Percentiles rank a stretch among this genome's conserved stretches.
Evolutionary conservation across 2,113 vertebrate species (phyloP).

Genomic region (Semicossyphus pulcher): DNA sequence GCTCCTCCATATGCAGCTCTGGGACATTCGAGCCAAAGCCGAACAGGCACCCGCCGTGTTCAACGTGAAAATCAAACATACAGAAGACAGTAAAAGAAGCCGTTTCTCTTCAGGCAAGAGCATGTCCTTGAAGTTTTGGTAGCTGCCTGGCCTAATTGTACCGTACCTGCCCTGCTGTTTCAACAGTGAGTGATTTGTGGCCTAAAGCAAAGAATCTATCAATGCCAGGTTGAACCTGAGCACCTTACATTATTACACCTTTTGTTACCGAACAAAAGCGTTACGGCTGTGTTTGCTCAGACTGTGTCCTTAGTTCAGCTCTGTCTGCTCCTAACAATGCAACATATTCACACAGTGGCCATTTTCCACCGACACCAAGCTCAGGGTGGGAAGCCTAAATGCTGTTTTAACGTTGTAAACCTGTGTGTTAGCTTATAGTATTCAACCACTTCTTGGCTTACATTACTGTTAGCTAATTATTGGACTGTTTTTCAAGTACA

Average conservation of each 20-base stretch:
- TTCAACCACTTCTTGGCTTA: no score
- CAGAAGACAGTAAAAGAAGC: conserved; percentile 30
- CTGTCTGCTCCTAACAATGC: conserved; percentile 30
- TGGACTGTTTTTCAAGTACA: no score
- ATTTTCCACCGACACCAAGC: background rate
- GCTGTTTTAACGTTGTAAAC: no score
- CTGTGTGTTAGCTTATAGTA: no score
- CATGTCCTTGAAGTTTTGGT: conserved; percentile 57
- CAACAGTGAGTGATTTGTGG: conserved; percentile 61
- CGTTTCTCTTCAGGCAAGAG: conserved; percentile 65
- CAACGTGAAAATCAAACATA: conserved; percentile 33
- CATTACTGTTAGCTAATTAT: no score
- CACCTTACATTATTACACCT: conserved; percentile 47
- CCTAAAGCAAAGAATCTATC: conserved; percentile 64
- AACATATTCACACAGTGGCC: background rate
- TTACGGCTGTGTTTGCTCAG: conserved; percentile 36
- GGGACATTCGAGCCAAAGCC: conserved; percentile 22
- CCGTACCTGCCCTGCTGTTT: conserved; percentile 50
- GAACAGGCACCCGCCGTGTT: background rate
- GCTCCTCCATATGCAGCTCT: conserved; percentile 32
- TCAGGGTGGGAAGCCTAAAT: background rate
- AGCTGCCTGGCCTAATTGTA: conserved; percentile 65
- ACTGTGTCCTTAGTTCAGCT: conserved; percentile 45
- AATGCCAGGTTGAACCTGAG: conserved; percentile 63
- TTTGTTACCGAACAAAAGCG: conserved; percentile 39